Base-by-base conservation (phyloP, 2,113 vertebrate genomes). In the Ailuropoda melanoleuca region DNA sequence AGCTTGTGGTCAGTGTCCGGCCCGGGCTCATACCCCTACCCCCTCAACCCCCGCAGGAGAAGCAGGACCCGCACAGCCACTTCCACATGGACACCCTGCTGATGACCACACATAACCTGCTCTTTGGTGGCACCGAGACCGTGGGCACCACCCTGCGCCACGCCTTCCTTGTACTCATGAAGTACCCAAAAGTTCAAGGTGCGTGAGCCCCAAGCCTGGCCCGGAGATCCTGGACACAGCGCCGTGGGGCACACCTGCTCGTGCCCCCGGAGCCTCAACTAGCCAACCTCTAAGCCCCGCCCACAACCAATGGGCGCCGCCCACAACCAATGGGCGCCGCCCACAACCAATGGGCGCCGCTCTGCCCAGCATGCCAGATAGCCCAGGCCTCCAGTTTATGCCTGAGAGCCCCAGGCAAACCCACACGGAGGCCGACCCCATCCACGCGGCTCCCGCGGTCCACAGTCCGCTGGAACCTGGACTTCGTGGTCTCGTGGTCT, bases 21-120 rank as follows among this genome's bases (percentile, higher is more conserved):
- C 66, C 66, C 77, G 6, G 87, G 12, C 37, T 70, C 66, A 46
- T 0, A 19, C 4, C 53, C 29, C 37, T 8, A 17, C 4, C 24
- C 24, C 6, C 43, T 66, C 53, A 3, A 56, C 9, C 29, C n/a
- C 10, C 2, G 19, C 93, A 98, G 98, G 97, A 98, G 66, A 95
- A 97, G 75, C 58, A 97, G 83, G 97, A 98, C 62, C 98, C 97
- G 0, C 50, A 80, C 8, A 97, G 96, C 17, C 97, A 98, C 89
- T 99, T 98, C 85, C 50, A 87, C 50, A 90, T 98, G 82, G 97
- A 98, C 6, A 98, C 98, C 31, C 96, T 98, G 86, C 66, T 98
- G 23, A 98, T 98, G 96, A 98, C 98, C 34, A 98, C 97, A 1
- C 97, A 98, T 10, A 98, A 98, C 80, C 95, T 98, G 56, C 96